Evolutionary conservation across 2,113 vertebrate species (phyloP), one percentile per base, ranked within the genome.

Genomic region (Epinephelus fuscoguttatus): DNA sequence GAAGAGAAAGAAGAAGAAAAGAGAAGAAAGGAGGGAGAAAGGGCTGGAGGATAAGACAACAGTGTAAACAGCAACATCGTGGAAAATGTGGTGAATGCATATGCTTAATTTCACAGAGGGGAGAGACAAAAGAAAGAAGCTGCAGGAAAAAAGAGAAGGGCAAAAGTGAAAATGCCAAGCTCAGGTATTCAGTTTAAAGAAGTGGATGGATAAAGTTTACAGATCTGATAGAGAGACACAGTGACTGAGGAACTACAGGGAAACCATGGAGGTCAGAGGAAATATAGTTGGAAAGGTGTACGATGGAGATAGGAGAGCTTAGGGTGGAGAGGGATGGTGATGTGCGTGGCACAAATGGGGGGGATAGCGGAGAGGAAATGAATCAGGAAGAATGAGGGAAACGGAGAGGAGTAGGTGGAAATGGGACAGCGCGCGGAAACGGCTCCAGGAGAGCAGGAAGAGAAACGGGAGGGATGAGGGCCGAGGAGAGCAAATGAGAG

Each of bases 401-500:
- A 88, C 60, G 53, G 55, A 76, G 73, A 81, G 88, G 72, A 89
- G 86, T 74, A 70, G 85, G 89, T 88, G 92, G 94, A 95, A 94
- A 94, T 92, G 89, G 89, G 88, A 89, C 67, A 62, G 89, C 82
- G 5, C 23, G 25, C n/a, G 89, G 82, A 90, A 89, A 82, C 60
- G 71, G 75, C 84, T 86, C 25, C 19, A 6, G 84, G 86, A 85
- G 82, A 80, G 80, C 74, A 49, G 88, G 80, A 74, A 80, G 83
- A 89, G 85, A 84, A 91, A 90, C 82, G 53, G 86, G 76, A 74
- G 89, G 82, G 86, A 76, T 76, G 86, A 80, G 84, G 90, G 89
- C 78, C 74, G 71, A 84, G 87, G 80, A 88, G 76, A 91, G 87
- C 89, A 94, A 94, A 94, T 90, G 91, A 94, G 93, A 91, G 91